Base-by-base conservation (phyloP, 2,113 vertebrate species). In the Aythya baeri region DNA sequence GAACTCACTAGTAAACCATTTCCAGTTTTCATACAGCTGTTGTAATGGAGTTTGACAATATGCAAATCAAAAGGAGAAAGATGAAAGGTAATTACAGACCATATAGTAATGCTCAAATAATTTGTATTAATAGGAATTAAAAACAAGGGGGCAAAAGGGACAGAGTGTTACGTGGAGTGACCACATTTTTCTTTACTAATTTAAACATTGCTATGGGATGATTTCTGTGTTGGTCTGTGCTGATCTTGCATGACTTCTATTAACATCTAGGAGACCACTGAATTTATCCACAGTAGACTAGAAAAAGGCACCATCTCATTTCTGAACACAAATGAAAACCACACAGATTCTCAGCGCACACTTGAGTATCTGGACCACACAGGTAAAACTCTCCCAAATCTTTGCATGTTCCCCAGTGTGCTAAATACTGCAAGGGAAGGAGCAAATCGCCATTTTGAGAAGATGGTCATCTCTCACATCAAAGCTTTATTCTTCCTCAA, bases 31-130 rank as follows among this genome's bases (percentile, higher is more conserved):
- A 84, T 52, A 54, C n/a, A 73, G 49, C 11, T 4, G 1, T 68
- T 93, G 93, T 90, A 93, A 95, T 86, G 76, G 86, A 88, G 73
- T 81, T 93, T 94, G 90, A 77, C 94, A 95, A 81, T 82, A 93
- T 84, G 89, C 65, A 95, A 95, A 92, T 91, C 73, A 92, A 96
- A 94, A 70, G 70, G 25, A 66, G 63, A 88, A 87, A 88, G 58
- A 90, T 55, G 80, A 93, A 92, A 94, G 83, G 83, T 93, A 94
- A 93, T 93, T 95, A 96, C 83, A 73, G 44, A 54, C 83, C 84
- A 91, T 82, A 82, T 50, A 91, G n/a, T 89, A 93, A 91, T 52
- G 73, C 17, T 93, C 49, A 88, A 91, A 88, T 95, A 83, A 96
- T 90, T 93, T 83, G 50, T 80, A 93, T 92, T 94, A 93, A 83